Percentiles rank a stretch among this genome's conserved stretches.
These are phyloP conservation scores for Sesia bembeciformis DNA, from an alignment of 2,888 invertebrate genomes.

Conservation along the genomic window DNA sequence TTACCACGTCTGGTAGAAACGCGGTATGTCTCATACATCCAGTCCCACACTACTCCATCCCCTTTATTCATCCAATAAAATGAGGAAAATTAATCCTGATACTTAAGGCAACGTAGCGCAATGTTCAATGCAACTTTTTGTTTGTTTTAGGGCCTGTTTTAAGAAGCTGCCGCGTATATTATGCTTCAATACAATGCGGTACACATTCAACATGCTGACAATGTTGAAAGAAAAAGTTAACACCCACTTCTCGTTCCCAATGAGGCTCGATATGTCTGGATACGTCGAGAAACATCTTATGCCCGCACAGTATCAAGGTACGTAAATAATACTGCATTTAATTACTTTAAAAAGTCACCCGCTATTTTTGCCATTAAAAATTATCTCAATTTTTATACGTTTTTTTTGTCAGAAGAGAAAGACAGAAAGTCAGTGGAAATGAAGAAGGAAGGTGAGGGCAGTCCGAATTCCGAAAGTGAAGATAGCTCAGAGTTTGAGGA, in stretches of 20 bases:
- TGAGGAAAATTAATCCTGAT: too few relatives aligned
- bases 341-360: too few relatives aligned
- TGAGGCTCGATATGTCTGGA: constrained; percentile 93
- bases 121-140: too few relatives aligned
- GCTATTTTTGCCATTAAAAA: neutral
- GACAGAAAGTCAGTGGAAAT: constrained; percentile 57
- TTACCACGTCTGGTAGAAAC: too few relatives aligned
- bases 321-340: constrained; percentile 8
- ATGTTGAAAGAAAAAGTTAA: constrained; percentile 98
- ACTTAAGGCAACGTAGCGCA: too few relatives aligned
- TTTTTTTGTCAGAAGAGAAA: constrained; percentile 73
- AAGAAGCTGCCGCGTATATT: constrained; percentile 94
- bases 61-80: too few relatives aligned
- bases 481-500: constrained; percentile 77
- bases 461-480: constrained; percentile 48
- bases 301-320: constrained; percentile 89
- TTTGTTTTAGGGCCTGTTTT: constrained; percentile 85
- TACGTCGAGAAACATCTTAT: constrained; percentile 95
- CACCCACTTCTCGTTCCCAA: constrained; percentile 96
- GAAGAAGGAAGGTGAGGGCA: constrained; percentile 52
- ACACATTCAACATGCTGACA: constrained; percentile 97
- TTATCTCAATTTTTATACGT: neutral
- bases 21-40: too few relatives aligned
- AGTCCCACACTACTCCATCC: too few relatives aligned
- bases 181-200: constrained; percentile 97